Percentiles rank a stretch among this genome's conserved stretches.
phyloP scores from a whole-genome alignment of 2,888 invertebrate species.

The Thumatha senex region DNA sequence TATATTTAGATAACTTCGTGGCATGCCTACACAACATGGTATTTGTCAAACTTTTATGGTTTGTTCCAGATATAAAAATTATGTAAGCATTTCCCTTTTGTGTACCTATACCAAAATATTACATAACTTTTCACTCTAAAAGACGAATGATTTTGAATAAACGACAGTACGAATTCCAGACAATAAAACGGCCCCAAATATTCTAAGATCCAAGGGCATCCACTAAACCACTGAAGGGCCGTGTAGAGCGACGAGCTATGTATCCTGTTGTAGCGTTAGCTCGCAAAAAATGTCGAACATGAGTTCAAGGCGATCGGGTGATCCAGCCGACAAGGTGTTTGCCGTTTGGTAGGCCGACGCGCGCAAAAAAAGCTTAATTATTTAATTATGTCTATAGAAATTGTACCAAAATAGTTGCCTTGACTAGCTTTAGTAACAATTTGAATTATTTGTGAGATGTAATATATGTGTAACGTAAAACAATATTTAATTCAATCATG shows the following conservation, averaged over 20 bases:
- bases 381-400: constrained; percentile 10
- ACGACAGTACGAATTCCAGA: constrained; percentile 30
- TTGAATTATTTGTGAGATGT: too few species aligned
- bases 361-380: constrained; percentile 12
- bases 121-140: constrained; percentile 11
- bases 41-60: too few species aligned
- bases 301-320: constrained; percentile 80
- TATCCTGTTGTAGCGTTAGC: constrained; percentile 71
- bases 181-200: constrained; percentile 32
- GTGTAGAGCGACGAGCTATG: constrained; percentile 43
- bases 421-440: not conserved
- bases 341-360: constrained; percentile 24
- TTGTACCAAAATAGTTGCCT: constrained; percentile 14
- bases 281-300: constrained; percentile 76
- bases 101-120: too few species aligned
- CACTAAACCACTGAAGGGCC: constrained; percentile 63
- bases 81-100: too few species aligned
- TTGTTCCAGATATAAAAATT: too few species aligned
- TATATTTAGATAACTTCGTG: too few species aligned
- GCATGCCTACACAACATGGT: too few species aligned
- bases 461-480: too few species aligned
- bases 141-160: constrained; percentile 26
- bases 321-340: constrained; percentile 47
- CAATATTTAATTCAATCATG: too few species aligned
- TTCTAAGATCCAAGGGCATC: constrained; percentile 64